Evolutionary conservation across 1,140 invertebrate species (phyloP), one percentile per base, ranked within the genome.

Genomic region (Muscidifurax raptorellus): DNA sequence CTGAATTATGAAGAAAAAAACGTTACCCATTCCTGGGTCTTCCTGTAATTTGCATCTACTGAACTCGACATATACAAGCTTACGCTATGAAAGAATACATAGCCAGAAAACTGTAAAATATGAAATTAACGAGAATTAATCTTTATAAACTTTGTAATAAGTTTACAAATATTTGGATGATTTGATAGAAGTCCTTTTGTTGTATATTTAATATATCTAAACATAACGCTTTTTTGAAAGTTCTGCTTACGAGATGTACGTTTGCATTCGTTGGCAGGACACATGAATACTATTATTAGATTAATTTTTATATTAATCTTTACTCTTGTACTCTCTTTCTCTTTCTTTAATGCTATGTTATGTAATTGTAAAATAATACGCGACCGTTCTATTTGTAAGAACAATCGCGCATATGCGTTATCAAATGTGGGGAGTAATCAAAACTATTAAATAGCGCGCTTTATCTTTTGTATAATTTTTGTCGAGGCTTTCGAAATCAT

Each of bases 11-110:
- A 22, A 67, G 27, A 79, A 83, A 52, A 44, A 66, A 76, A 72
- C 66, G 83, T 84, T 79, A 79, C 3, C 27, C n/a, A 52, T 83
- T 80, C 83, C 76, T 80, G 32, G 83, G 69, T 83, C 83, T 84
- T 84, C 77, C 83, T 79, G 77, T 79, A 44, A 30, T 69, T 47
- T 82, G 52, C 76, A 59, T 74, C 22, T 32, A 36, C 36, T 27
- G 0, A 74, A 32, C 52, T 80, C 32, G 36, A 18, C 52, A 82
- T 22, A 22, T 59, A 59, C 10, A 22, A 40, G 44, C 27, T n/a
- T 64, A 59, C 28, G 32, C 18, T 36, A 25, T n/a, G 4, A 13
- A 47, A 27, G 7, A 59, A 81, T 15, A 22, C 69, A 32, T 59
- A 25, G 36, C 4, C 72, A 59, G 15, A n/a, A 30, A 47, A 71